Evolutionary conservation across 2,797 vertebrate species (phyloP), one percentile per base, ranked within the genome.

Genomic region (Scleropages formosus): DNA sequence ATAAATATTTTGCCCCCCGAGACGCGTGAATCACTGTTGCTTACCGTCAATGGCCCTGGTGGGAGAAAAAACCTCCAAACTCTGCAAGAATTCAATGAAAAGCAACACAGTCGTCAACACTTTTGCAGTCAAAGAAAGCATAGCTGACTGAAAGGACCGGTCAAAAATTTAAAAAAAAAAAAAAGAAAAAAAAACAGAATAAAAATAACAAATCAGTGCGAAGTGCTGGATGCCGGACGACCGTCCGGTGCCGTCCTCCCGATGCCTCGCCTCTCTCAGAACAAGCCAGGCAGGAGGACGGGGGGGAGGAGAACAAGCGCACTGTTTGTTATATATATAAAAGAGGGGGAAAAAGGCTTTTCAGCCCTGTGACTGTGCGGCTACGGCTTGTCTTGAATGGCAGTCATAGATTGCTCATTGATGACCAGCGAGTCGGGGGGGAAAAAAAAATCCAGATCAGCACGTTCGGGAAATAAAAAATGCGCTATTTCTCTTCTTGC

Each of bases 51-150:
- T 76, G 9, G 82, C 88, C 83, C 83, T 85, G 80, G 86, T 78
- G 78, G 87, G 88, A 87, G 88, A 83, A 13, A 80, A 27, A 79
- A 89, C 82, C 88, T 87, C 85, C 84, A 84, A 58, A 83, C 79
- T 84, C 84, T 91, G 86, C 76, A 91, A 77, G 83, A 89, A 87
- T 89, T 90, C 91, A 82, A 92, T 75, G 88, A 72, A 88, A 86
- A 93, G 31, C 88, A 86, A 85, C 80, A 89, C 88, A 83, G 88
- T 86, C 82, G 89, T 88, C 89, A 91, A 85, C 89, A 91, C 90
- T 89, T 74, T 87, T 88, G 85, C 88, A 88, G 85, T 86, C 88
- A 85, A 86, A 84, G 82, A 77, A 78, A 87, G 84, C 90, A 90
- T 86, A 72, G 86, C 86, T 81, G 82, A 83, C 85, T 79, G 79